These are phyloP conservation scores for Myotis davidii DNA, from an alignment of 2,113 vertebrate species.

Conservation along the genomic window DNA sequence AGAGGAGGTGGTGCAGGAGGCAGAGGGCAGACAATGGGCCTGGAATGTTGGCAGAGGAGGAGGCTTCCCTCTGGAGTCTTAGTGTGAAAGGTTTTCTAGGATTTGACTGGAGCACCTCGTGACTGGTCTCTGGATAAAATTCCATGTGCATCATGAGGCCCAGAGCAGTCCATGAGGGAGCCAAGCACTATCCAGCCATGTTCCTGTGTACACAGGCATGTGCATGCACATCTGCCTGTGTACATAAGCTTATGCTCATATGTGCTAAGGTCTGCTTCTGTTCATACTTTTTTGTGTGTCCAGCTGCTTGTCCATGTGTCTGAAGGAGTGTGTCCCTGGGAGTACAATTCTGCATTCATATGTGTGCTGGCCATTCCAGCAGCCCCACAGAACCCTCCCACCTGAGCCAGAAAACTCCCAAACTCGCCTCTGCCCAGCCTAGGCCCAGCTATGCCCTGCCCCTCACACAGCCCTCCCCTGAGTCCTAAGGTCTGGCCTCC, in stretches of 20 bases:
- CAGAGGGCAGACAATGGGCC: background rate
- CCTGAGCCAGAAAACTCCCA: fast-evolving
- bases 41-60: background rate
- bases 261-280: background rate
- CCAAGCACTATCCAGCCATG: background rate
- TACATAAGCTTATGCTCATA: fast-evolving
- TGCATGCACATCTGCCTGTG: background rate
- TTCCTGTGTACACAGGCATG: too few relatives aligned
- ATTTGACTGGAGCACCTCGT: background rate
- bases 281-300: background rate
- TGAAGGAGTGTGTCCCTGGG: background rate
- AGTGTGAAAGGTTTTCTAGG: background rate
- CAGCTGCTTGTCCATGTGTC: background rate
- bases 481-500: background rate
- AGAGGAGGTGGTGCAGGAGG: background rate
- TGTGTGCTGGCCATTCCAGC: background rate
- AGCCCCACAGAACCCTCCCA: background rate
- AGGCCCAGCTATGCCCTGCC: background rate
- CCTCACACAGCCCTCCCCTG: background rate
- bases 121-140: background rate
- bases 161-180: background rate
- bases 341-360: background rate
- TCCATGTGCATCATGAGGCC: background rate
- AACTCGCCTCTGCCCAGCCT: background rate
- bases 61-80: background rate